phyloP scores from a whole-genome alignment of 2,797 vertebrate genomes.

The Rhinoraja longicauda region DNA sequence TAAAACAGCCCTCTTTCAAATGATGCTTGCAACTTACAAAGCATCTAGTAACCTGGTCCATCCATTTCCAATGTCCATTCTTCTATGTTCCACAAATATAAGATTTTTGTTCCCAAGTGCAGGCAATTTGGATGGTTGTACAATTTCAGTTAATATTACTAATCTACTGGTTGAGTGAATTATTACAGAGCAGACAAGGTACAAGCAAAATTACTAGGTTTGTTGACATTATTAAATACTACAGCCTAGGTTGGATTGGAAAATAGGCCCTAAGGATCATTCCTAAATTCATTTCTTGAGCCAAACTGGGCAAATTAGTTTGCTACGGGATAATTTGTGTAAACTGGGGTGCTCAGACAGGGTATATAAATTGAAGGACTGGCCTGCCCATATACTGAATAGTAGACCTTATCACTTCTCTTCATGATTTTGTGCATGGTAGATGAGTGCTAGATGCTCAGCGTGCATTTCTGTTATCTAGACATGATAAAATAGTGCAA shows the following conservation, averaged over 20 bases:
- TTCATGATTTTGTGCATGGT: background rate
- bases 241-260: background rate
- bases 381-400: background rate
- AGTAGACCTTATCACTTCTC: background rate
- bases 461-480: background rate
- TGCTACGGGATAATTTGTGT: background rate
- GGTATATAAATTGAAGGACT: background rate
- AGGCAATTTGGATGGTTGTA: background rate
- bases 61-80: background rate
- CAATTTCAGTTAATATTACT: background rate
- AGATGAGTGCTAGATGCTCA: background rate
- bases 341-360: background rate
- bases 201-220: background rate
- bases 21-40: background rate
- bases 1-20: background rate
- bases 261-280: background rate
- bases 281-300: background rate
- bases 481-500: background rate
- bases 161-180: background rate
- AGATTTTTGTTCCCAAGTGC: background rate
- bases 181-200: background rate
- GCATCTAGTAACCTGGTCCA: background rate
- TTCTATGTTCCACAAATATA: background rate
- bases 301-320: background rate
- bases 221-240: background rate